Evolutionary conservation across 1,140 invertebrate genomes (phyloP).

Genomic region (Frieseomelitta varia): DNA sequence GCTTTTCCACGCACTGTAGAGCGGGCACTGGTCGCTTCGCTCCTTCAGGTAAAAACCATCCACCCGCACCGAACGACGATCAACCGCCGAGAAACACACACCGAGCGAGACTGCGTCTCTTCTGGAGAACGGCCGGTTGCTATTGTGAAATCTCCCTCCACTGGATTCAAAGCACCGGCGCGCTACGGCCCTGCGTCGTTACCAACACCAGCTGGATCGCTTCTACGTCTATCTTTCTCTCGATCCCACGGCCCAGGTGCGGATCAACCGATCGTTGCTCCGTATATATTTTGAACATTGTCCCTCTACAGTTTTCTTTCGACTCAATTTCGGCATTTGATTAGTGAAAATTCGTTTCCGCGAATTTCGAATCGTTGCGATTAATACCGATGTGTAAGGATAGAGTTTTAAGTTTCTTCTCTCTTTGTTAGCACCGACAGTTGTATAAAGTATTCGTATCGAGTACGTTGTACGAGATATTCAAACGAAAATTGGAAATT

Average conservation of each 20-base stretch:
- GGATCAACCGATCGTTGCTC: constrained; percentile 1
- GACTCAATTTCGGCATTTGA: background rate
- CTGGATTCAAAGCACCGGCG: background rate
- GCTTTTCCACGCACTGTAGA: constrained; percentile 37
- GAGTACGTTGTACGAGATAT: background rate
- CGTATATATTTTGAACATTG: background rate
- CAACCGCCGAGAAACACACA: constrained; percentile 55
- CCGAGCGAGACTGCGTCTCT: constrained; percentile 61
- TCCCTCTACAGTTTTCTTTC: too few relatives aligned
- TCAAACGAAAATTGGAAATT: background rate
- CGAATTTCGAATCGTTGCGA: background rate
- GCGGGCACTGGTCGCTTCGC: constrained; percentile 10
- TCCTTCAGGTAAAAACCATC: constrained; percentile 43
- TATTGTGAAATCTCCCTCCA: constrained; percentile 44
- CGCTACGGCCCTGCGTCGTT: constrained; percentile 48
- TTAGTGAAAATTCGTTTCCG: background rate
- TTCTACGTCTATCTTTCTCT: constrained; percentile 24
- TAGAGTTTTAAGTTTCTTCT: background rate
- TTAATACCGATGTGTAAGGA: background rate
- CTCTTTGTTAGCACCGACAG: background rate
- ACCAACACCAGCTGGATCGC: constrained; percentile 36
- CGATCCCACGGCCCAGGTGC: constrained; percentile 43
- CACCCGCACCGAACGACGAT: constrained; percentile 33
- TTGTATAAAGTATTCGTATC: background rate
- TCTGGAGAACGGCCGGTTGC: constrained; percentile 54